These are phyloP conservation scores for Mesaphorura yosii DNA, from an alignment of 1,140 invertebrate species.

Conservation along the genomic window DNA sequence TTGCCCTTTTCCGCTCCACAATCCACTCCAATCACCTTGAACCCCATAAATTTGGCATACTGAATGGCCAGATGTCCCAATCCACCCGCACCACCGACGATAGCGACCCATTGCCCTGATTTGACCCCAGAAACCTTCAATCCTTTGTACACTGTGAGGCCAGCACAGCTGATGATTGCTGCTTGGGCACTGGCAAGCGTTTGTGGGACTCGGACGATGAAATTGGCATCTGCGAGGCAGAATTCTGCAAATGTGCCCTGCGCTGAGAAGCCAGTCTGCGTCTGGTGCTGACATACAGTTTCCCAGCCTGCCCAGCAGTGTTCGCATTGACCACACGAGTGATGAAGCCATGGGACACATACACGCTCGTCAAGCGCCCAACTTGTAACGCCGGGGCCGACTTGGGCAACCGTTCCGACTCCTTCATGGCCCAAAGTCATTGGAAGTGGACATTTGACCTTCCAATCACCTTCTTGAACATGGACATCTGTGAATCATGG, in stretches of 20 bases:
- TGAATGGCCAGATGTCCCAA: conserved; percentile 8
- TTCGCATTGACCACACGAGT: conserved; percentile 3
- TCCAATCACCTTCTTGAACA: background rate
- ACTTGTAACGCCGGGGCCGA: conserved; percentile 1
- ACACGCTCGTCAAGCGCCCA: conserved; percentile 2
- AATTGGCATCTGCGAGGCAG: background rate
- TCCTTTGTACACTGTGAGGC: conserved; percentile 4
- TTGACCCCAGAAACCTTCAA: background rate
- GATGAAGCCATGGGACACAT: conserved; percentile 1
- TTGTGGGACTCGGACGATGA: background rate
- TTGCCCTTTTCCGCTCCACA: background rate
- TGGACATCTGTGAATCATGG: background rate
- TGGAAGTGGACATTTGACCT: conserved; percentile 3
- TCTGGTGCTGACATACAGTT: conserved; percentile 1
- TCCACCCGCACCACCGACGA: conserved; percentile 4
- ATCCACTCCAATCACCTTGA: conserved; percentile 6
- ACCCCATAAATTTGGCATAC: conserved; percentile 5
- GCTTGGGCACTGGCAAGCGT: background rate
- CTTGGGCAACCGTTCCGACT: background rate
- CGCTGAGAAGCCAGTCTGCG: background rate
- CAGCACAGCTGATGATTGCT: conserved; percentile 2
- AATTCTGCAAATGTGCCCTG: conserved; percentile 3
- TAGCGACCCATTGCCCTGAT: conserved; percentile 6
- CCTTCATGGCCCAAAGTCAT: conserved; percentile 7
- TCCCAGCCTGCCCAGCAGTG: conserved; percentile 10